Base-by-base conservation (phyloP, 2,113 vertebrate species). In the Paralichthys olivaceus region DNA sequence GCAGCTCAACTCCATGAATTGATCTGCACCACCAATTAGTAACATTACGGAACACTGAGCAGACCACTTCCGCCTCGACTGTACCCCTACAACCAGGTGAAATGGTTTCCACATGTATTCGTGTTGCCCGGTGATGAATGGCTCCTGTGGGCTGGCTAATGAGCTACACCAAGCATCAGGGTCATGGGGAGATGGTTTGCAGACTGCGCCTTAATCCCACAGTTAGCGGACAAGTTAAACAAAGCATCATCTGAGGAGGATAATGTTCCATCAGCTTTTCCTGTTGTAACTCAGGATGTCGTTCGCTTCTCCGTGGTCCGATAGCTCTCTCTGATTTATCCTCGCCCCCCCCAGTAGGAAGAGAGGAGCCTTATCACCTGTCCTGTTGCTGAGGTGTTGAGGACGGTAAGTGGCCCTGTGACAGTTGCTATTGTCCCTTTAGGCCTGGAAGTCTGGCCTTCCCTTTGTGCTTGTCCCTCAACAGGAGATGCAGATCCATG, bases 401-500 rank as follows among this genome's bases (percentile, higher is more conserved):
- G 20, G 57, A 81, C 62, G 57, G 37, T 79, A 84, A 91, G 90
- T 87, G 87, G 62, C 68, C 34, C 8, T 63, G 47, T 88, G 83
- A 89, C 85, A 88, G 82, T 28, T 54, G 19, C 69, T 55, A 89
- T 93, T 93, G 88, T 91, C 65, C 73, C 65, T 72, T 70, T 54
- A 74, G 82, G 87, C 81, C 62, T 72, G 77, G 77, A 76, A 26
- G 80, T 81, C 64, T 51, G 57, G 61, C 14, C 54, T 55, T 19
- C 78, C 28, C 51, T 91, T 88, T 91, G 82, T 90, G 78, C 43
- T 25, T 28, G 59, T 79, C 81, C 69, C 58, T 86, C 75, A 84
- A 79, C 87, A 86, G 84, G 64, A 93, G 69, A 85, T 86, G 25
- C 32, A 26, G 67, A 51, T 72, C 65, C 69, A 73, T 64, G 59